Conservation (phyloP, 2,797 vertebrate species). For the Lophotriccus pileatus region DNA sequence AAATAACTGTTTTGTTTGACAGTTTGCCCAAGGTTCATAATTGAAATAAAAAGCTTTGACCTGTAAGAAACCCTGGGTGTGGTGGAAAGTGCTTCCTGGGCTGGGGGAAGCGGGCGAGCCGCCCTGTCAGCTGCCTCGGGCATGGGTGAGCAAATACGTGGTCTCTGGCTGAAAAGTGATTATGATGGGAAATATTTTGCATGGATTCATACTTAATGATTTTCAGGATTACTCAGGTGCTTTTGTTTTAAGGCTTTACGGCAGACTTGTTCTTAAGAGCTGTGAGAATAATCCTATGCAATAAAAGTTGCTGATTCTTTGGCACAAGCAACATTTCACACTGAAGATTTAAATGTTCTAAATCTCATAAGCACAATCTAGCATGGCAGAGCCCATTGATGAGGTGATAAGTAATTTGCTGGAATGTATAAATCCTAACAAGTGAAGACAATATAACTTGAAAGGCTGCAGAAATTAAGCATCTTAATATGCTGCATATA, state of each 20-base stretch:
- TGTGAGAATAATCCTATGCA: neutral
- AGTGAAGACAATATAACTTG: neutral
- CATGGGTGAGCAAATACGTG: neutral
- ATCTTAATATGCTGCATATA: neutral
- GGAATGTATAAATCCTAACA: neutral
- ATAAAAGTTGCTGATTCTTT: neutral
- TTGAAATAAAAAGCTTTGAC: constrained; percentile 42
- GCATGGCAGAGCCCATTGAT: neutral
- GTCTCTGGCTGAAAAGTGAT: neutral
- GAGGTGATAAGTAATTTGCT: neutral
- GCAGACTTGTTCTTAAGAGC: neutral
- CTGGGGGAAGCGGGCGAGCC: neutral
- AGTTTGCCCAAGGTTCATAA: constrained; percentile 35
- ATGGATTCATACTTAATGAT: neutral
- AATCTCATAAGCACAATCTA: neutral
- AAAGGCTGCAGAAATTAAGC: neutral
- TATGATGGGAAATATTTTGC: neutral
- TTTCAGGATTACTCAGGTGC: neutral
- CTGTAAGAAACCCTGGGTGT: constrained; percentile 46
- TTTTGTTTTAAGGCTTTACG: neutral
- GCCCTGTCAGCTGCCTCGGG: constrained; percentile 2
- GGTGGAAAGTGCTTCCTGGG: constrained; percentile 44
- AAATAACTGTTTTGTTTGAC: constrained; percentile 52
- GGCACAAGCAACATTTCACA: neutral
- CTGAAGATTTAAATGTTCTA: neutral